A percentile compares a stretch with the other conserved stretches of the same genome.
Evolutionary conservation across 2,797 vertebrate species (phyloP).

Genomic region (Zalophus californianus): DNA sequence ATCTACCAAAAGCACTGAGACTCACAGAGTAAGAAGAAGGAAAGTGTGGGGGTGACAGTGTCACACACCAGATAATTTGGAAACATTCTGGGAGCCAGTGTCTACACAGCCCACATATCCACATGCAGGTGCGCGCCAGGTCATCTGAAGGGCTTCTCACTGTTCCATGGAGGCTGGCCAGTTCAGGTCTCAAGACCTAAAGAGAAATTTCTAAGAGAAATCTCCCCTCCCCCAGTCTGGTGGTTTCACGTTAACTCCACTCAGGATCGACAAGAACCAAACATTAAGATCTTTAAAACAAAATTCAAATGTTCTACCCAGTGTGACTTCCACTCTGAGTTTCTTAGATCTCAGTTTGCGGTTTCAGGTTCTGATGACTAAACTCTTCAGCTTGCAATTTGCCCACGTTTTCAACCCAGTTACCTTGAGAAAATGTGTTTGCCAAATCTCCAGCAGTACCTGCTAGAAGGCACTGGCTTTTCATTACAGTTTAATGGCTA

Average conservation of each 20-base stretch:
- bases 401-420: neutral
- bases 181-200: neutral
- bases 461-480: neutral
- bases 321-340: neutral
- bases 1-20: neutral
- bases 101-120: neutral
- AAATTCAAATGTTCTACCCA: neutral
- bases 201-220: neutral
- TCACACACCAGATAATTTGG: neutral
- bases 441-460: neutral
- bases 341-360: slow-evolving; percentile 10
- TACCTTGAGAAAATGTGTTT: neutral
- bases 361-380: slow-evolving; percentile 29
- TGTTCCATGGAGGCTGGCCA: neutral
- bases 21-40: neutral
- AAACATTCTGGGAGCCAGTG: neutral
- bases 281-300: neutral
- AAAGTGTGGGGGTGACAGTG: neutral
- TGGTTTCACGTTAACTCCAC: no score
- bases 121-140: fast-evolving
- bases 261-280: neutral
- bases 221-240: neutral
- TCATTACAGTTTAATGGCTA: neutral
- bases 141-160: neutral
- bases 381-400: neutral